A percentile compares a stretch with the other conserved stretches of the same genome.
Evolutionary conservation across 2,888 invertebrate species (phyloP).

Genomic region (Nycteola revayana): DNA sequence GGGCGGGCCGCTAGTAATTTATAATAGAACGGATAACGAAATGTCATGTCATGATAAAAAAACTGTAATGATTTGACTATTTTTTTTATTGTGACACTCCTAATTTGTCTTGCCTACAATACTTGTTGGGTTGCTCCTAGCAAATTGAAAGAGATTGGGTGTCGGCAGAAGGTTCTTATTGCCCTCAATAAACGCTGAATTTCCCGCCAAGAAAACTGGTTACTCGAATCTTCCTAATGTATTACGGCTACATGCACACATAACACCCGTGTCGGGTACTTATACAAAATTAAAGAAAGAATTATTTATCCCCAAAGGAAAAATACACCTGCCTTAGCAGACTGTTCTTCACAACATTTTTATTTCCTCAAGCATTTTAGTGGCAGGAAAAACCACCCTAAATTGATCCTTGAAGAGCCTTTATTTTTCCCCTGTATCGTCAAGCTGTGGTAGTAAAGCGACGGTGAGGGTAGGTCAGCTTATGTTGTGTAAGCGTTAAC

Average conservation of each 20-base stretch:
- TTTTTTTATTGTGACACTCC: no score
- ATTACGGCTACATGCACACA: constrained; percentile 14
- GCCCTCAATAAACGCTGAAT: no score
- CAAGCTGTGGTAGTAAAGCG: constrained; percentile 29
- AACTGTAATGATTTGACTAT: no score
- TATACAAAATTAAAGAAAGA: constrained; percentile 44
- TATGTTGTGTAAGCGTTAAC: constrained; percentile 54
- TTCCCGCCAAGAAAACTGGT: no score
- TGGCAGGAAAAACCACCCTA: constrained; percentile 56
- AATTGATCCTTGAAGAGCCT: constrained; percentile 53
- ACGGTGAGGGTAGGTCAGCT: constrained; percentile 52
- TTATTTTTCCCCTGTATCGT: constrained; percentile 35
- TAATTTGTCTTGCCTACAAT: no score
- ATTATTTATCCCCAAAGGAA: constrained; percentile 56
- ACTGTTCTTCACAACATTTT: constrained; percentile 56
- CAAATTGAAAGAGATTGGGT: no score
- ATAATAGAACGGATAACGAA: no score
- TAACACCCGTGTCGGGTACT: constrained; percentile 21
- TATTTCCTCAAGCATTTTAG: constrained; percentile 71
- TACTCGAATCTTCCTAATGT: constrained; percentile 2
- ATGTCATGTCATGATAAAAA: no score
- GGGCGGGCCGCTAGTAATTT: no score
- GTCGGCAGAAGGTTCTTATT: no score
- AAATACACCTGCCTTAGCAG: constrained; percentile 66
- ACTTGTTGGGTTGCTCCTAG: no score